These are phyloP conservation scores for Ornithoptera priamus DNA, from an alignment of 2,888 invertebrate species.

Conservation along the genomic window DNA sequence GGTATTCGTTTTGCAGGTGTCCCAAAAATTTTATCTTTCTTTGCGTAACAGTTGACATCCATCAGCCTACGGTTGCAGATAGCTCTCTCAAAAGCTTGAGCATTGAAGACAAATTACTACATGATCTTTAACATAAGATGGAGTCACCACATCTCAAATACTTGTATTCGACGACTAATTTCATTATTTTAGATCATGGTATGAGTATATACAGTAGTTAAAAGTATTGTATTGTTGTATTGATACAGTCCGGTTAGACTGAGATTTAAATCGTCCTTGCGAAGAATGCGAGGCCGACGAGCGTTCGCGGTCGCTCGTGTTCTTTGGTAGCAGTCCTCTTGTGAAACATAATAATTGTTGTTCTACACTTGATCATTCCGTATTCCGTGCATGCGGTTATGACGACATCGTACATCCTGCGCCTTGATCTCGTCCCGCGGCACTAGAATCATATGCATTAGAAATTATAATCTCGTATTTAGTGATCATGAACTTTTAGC, in stretches of 20 bases:
- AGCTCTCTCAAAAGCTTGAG: no score
- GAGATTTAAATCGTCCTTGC: constrained; percentile 69
- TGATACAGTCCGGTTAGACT: constrained; percentile 40
- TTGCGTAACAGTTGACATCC: no score
- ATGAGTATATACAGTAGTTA: neutral
- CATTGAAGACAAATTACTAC: no score
- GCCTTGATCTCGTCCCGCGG: constrained; percentile 21
- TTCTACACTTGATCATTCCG: constrained; percentile 60
- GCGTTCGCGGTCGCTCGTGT: constrained; percentile 63
- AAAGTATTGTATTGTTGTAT: neutral
- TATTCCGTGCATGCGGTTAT: constrained; percentile 64
- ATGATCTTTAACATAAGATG: no score
- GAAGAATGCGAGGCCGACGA: constrained; percentile 78
- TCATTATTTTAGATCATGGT: no score
- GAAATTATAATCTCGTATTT: neutral
- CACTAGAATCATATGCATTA: neutral
- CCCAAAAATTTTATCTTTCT: no score
- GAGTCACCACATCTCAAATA: no score
- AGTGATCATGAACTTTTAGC: no score
- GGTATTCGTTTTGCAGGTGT: no score
- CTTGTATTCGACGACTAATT: no score
- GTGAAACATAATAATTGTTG: constrained; percentile 64
- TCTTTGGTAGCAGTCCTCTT: constrained; percentile 65
- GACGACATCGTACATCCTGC: constrained; percentile 45
- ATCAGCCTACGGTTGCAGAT: no score